Evolutionary conservation across 92 coral and sea anemone genomes (phyloP).

Genomic region (Porites divaricata): DNA sequence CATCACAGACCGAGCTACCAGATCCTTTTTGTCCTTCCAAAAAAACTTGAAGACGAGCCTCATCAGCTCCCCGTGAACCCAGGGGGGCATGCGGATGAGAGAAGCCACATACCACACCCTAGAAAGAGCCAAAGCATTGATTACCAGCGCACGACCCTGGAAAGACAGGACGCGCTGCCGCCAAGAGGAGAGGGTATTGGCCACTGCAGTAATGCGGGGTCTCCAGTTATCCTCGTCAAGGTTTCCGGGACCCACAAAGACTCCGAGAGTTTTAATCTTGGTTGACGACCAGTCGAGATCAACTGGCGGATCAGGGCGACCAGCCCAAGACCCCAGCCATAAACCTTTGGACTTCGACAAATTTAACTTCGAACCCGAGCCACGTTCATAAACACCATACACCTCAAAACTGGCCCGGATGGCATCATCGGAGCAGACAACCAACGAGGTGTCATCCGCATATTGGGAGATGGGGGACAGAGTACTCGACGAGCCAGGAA

Average conservation of each 20-base stretch:
- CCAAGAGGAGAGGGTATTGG: constrained; percentile 35
- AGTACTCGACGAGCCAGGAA: constrained; percentile 26
- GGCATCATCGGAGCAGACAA: constrained; percentile 43
- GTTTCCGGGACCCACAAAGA: constrained; percentile 27
- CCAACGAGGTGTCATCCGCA: constrained; percentile 61
- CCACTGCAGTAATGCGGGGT: constrained; percentile 14
- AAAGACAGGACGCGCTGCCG: constrained; percentile 8
- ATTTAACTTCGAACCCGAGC: constrained; percentile 64
- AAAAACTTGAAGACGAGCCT: constrained; percentile 14
- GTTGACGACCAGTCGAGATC: constrained; percentile 45
- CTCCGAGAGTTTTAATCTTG: constrained; percentile 37
- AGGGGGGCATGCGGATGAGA: constrained; percentile 23
- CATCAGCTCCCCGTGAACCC: neutral
- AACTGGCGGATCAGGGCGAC: constrained; percentile 32
- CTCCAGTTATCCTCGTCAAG: constrained; percentile 34
- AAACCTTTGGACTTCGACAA: constrained; percentile 54
- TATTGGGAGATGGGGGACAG: constrained; percentile 49
- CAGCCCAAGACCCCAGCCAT: constrained; percentile 60
- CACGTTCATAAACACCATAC: constrained; percentile 39
- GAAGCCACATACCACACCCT: constrained; percentile 50
- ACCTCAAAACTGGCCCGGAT: constrained; percentile 22
- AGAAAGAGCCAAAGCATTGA: constrained; percentile 41
- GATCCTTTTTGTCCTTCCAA: constrained; percentile 20
- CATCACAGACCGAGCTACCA: neutral
- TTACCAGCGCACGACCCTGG: constrained; percentile 23